phyloP scores from a whole-genome alignment of 23 tunicate genomes.

The Halocynthia aurantium region DNA sequence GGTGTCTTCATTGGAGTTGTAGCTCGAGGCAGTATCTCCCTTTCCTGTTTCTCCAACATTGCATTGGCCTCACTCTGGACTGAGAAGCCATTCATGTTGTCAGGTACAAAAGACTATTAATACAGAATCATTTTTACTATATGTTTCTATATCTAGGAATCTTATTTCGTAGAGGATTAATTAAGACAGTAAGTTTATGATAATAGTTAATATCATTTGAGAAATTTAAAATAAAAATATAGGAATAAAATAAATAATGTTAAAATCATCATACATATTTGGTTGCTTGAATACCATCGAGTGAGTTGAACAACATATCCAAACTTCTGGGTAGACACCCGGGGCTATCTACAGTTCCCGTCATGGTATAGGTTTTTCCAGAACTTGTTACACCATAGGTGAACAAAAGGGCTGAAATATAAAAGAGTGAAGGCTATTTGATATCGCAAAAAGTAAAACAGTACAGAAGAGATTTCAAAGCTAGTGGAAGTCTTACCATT shows the following conservation, averaged over 20 bases:
- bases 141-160: too few species aligned
- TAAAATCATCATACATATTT: slow-evolving; percentile 51
- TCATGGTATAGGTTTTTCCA: slow-evolving; percentile 99
- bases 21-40: slow-evolving; percentile 58
- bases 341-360: slow-evolving; percentile 87
- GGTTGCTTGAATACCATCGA: slow-evolving; percentile 53
- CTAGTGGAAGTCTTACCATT: slow-evolving; percentile 36
- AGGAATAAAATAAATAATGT: neutral
- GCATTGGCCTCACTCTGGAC: slow-evolving; percentile 84
- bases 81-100: slow-evolving; percentile 69
- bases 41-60: slow-evolving; percentile 76
- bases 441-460: too few species aligned
- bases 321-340: slow-evolving; percentile 89
- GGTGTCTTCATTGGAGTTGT: slow-evolving; percentile 60
- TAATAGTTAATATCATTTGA: neutral
- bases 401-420: slow-evolving; percentile 80
- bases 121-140: neutral
- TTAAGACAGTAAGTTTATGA: neutral
- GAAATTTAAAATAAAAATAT: neutral
- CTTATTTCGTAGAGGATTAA: neutral
- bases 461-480: neutral
- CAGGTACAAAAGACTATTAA: slow-evolving; percentile 68
- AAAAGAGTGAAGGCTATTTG: too few species aligned
- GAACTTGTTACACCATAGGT: slow-evolving; percentile 99
- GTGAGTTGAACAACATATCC: slow-evolving; percentile 94